Evolutionary conservation across 2,888 invertebrate species (phyloP).

Genomic region (Catocala fraxini): DNA sequence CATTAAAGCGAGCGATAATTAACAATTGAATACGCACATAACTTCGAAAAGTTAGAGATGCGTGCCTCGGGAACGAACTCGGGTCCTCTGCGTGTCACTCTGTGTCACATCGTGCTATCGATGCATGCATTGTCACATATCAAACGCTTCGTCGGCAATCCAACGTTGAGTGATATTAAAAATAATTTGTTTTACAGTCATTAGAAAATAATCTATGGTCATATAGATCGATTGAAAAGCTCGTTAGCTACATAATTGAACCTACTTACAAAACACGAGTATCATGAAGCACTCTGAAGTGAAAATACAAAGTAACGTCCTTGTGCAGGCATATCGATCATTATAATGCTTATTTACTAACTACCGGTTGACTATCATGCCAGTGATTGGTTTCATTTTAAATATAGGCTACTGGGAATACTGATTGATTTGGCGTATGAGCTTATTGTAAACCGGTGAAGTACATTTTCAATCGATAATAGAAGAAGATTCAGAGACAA

Average conservation of each 20-base stretch:
- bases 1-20: too few relatives aligned
- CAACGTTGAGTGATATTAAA: too few relatives aligned
- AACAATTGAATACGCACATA: too few relatives aligned
- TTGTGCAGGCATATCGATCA: conserved; percentile 12
- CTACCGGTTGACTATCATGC: neutral
- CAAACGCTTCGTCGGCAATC: too few relatives aligned
- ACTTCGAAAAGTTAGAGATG: too few relatives aligned
- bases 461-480: too few relatives aligned
- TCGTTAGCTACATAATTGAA: neutral
- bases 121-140: too few relatives aligned
- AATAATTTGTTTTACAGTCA: neutral
- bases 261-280: neutral
- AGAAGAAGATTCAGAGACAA: too few relatives aligned
- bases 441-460: too few relatives aligned
- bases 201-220: neutral
- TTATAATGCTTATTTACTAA: conserved; percentile 11
- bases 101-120: too few relatives aligned
- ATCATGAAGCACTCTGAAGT: neutral
- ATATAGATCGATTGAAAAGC: neutral
- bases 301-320: neutral
- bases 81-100: too few relatives aligned
- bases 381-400: conserved; percentile 15
- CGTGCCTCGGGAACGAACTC: too few relatives aligned
- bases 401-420: conserved; percentile 3
- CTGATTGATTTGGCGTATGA: neutral